Evolutionary conservation across 2,113 vertebrate species (phyloP), one percentile per base, ranked within the genome.

Genomic region (Mohoua ochrocephala): DNA sequence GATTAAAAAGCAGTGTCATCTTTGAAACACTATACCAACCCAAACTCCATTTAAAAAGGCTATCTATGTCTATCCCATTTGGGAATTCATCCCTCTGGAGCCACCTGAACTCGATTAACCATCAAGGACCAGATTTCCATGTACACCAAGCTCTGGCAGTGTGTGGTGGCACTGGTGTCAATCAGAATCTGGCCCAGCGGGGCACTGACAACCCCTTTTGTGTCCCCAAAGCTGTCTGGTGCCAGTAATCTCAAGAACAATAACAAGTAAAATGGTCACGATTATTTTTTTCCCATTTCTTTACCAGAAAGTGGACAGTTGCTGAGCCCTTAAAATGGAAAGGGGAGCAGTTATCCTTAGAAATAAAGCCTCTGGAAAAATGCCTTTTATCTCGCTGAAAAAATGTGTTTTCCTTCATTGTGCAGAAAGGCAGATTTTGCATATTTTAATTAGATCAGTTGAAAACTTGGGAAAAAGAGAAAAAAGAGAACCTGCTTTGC

Each of bases 401-500:
- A 89, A 28, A 35, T 1, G 14, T 53, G 45, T 64, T 35, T 78
- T 86, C 57, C 82, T 96, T 53, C 73, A 42, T 44, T 35, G 23
- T 70, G 83, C 73, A 94, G 50, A 87, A 86, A 89, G 49, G 56
- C 67, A 64, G 73, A 91, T 92, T 97, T 97, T 78, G 63, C 87
- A 75, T 96, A 93, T 96, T 97, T 97, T 97, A 96, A 97, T 97
- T 97, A 97, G 79, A 87, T 60, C 88, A 63, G 33, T 44, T 93
- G 92, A 95, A 93, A 84, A 89, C 71, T 71, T 86, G n/a, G 64
- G 88, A 42, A 94, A 95, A 96, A 89, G 60, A 52, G 45, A 87
- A 77, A 93, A 96, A 97, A 94, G 53, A 45, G n/a, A 92, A 75
- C 84, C 83, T 93, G 68, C 81, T 96, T 95, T 71, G 53, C 69